Conservation (phyloP, 2,888 invertebrate genomes). For the Horisme vitalbata region DNA sequence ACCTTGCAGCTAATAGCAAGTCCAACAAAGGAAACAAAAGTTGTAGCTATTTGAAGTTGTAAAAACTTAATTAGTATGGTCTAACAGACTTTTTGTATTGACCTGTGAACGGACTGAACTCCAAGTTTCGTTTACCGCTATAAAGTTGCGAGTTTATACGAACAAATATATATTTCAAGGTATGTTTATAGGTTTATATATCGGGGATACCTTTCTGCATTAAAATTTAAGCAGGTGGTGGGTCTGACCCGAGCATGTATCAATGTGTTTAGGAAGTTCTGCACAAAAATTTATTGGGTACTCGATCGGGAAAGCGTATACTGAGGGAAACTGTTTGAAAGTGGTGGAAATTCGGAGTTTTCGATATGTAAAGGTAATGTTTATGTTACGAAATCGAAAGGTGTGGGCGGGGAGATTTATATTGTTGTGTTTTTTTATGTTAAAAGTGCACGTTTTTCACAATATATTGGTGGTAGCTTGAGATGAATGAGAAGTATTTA, state of each 20-base stretch:
- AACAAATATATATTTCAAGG: conserved; percentile 25
- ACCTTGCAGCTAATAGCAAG: conserved; percentile 11
- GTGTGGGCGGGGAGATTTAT: conserved; percentile 1
- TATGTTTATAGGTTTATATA: conserved; percentile 19
- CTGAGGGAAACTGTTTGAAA: conserved; percentile 28
- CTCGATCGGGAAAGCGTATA: conserved; percentile 32
- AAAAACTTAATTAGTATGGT: conserved; percentile 31
- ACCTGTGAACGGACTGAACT: conserved; percentile 27
- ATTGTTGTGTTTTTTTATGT: background rate
- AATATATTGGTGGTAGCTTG: too few species aligned
- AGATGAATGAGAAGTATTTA: too few species aligned
- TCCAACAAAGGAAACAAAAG: conserved; percentile 26
- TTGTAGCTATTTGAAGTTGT: conserved; percentile 34
- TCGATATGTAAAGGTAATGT: conserved; percentile 24
- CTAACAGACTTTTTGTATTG: conserved; percentile 31
- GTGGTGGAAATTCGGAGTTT: conserved; percentile 19
- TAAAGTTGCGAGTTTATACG: conserved; percentile 31
- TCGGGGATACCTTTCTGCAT: conserved; percentile 34
- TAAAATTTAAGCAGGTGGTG: conserved; percentile 40
- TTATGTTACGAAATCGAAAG: conserved; percentile 22
- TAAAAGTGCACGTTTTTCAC: too few species aligned
- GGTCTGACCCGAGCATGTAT: conserved; percentile 34
- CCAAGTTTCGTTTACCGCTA: conserved; percentile 26
- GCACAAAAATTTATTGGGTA: conserved; percentile 36
- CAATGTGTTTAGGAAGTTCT: conserved; percentile 41